Evolutionary conservation across 2,888 invertebrate genomes (phyloP), one percentile per base, ranked within the genome.

Genomic region (Cyaniris semiargus): DNA sequence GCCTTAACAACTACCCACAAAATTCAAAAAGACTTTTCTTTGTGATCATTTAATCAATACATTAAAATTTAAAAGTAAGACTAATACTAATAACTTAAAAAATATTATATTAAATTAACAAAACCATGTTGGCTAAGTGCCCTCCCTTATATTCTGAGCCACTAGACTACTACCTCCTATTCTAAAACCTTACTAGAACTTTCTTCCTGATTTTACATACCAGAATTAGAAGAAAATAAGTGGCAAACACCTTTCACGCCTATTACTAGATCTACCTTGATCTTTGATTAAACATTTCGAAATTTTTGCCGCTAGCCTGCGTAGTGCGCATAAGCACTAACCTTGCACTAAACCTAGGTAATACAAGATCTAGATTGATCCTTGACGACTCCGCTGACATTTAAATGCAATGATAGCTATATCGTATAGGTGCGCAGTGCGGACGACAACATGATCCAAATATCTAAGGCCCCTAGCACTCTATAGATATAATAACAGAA

Each of bases 271-370:
- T 66, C 27, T 66, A 53, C 74, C 53, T 74, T 74, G 74, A 74
- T 74, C 48, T 74, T 53, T 74, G 48, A 27, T 7, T 74, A 53
- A 15, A 3, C 4, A 48, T 66, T 66, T 27, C 7, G 53, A 48
- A 48, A 48, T 21, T 48, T 23, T 44, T 23, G 72, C 38, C 21
- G 5, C 72, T 23, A 21, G 72, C 21, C 38, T 1, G 21, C 4
- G 0, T 5, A 38, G 21, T 1, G 21, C 4, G 0, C 13, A 38
- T 23, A 44, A 15, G 6, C 15, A 72, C 38, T 44, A 23, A 72
- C 72, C 48, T 72, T 72, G 72, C 21, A 44, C 72, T 72, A 44
- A 48, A 72, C 23, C 72, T 72, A 72, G 48, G 72, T 15, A 44
- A 72, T 48, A 44, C 21, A 44, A 72, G 38, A 72, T 44, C 72